These are phyloP conservation scores for Parasteatoda lunata DNA, from an alignment of 2,888 invertebrate genomes.

Conservation along the genomic window DNA sequence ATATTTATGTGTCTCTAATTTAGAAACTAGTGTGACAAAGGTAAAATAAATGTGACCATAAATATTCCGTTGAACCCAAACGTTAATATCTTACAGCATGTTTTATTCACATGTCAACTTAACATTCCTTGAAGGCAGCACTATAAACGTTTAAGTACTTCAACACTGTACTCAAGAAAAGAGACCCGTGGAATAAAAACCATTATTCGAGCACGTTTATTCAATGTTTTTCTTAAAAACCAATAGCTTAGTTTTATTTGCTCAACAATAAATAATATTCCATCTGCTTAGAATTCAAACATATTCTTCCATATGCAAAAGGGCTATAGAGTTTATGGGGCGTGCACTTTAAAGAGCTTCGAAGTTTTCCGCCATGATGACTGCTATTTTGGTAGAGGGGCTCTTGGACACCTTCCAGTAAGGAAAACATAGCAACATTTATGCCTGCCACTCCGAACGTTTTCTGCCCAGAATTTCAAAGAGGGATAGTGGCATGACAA, in stretches of 20 bases:
- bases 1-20: too few species aligned
- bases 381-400: background rate
- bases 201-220: background rate
- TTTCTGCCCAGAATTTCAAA: background rate
- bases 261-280: constrained; percentile 56
- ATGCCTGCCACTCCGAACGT: too few species aligned
- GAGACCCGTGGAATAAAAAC: too few species aligned
- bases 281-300: constrained; percentile 32
- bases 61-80: too few species aligned
- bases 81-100: too few species aligned
- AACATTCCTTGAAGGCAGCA: too few species aligned
- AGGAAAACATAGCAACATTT: background rate
- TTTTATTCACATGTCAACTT: too few species aligned
- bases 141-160: too few species aligned
- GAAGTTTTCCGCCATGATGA: background rate
- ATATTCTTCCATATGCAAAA: constrained; percentile 29
- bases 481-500: background rate
- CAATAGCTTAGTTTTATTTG: constrained; percentile 7
- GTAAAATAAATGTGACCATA: too few species aligned
- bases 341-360: constrained; percentile 28
- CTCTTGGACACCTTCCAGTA: background rate
- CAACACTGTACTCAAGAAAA: too few species aligned
- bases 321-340: constrained; percentile 28
- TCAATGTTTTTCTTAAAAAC: background rate
- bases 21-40: too few species aligned